Evolutionary conservation across 2,113 vertebrate genomes (phyloP).

Genomic region (Sander lucioperca): DNA sequence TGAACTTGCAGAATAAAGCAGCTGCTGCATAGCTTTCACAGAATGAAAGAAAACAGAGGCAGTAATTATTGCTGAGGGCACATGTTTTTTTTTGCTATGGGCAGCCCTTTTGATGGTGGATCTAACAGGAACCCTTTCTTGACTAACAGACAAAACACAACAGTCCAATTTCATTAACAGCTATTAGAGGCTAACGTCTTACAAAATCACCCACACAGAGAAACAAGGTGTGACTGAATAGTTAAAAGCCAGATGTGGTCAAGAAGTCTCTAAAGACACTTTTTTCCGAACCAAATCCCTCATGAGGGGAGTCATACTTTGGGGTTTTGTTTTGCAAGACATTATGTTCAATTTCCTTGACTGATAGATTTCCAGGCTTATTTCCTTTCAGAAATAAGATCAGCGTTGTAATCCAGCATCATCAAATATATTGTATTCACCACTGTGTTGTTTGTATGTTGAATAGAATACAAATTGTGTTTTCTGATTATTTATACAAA

Average conservation of each 20-base stretch:
- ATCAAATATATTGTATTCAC: conserved; percentile 81
- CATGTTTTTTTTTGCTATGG: conserved; percentile 37
- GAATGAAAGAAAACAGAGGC: conserved; percentile 62
- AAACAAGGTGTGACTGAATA: background rate
- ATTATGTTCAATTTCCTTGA: conserved; percentile 65
- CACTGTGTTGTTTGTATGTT: conserved; percentile 41
- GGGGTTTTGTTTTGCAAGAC: conserved; percentile 65
- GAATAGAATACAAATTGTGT: conserved; percentile 9
- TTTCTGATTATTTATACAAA: conserved; percentile 13
- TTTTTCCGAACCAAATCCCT: background rate
- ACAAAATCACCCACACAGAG: conserved; percentile 49
- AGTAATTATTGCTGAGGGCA: conserved; percentile 58
- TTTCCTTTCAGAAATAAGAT: conserved; percentile 78
- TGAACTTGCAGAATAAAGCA: conserved; percentile 73
- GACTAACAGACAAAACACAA: conserved; percentile 86
- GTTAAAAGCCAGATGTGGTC: background rate
- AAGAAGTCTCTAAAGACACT: background rate
- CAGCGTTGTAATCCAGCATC: conserved; percentile 71
- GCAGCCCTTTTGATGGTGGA: conserved; percentile 83
- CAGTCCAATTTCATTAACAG: conserved; percentile 60
- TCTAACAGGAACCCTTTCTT: conserved; percentile 87
- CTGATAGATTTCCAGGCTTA: conserved; percentile 78
- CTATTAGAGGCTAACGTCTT: conserved; percentile 56
- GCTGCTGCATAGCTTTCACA: conserved; percentile 75
- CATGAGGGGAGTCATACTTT: conserved; percentile 1